These are phyloP conservation scores for Gallinago jamesoni DNA, from an alignment of 2,113 vertebrate genomes.

Conservation along the genomic window DNA sequence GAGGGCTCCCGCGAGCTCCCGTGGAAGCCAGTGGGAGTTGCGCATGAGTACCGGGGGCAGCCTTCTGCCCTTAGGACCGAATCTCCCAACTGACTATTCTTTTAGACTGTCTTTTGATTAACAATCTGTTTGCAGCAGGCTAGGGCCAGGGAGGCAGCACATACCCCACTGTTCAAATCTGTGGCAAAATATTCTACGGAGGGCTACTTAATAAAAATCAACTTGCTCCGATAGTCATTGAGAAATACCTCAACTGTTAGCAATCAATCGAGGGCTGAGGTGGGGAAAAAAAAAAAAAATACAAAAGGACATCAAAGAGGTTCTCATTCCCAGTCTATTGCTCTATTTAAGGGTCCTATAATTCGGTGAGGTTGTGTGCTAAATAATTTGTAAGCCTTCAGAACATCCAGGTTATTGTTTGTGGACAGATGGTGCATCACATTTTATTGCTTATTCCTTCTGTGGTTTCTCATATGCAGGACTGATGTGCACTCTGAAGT, in stretches of 20 bases:
- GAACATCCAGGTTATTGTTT: constrained; percentile 90
- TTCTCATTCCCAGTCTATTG: constrained; percentile 58
- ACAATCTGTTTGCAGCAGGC: constrained; percentile 64
- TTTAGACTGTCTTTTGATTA: constrained; percentile 69
- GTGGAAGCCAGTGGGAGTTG: constrained; percentile 31
- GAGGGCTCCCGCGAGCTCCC: neutral
- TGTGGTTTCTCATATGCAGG: constrained; percentile 84
- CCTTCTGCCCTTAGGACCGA: constrained; percentile 59
- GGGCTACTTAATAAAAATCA: constrained; percentile 70
- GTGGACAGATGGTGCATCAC: constrained; percentile 91
- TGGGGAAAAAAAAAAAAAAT: neutral
- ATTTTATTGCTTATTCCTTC: constrained; percentile 94
- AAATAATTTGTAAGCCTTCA: constrained; percentile 88
- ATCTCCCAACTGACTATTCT: constrained; percentile 61
- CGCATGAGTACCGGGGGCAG: neutral
- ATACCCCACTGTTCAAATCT: constrained; percentile 40
- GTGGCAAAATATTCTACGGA: constrained; percentile 46
- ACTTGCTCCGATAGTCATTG: constrained; percentile 59
- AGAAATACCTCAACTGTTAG: constrained; percentile 75
- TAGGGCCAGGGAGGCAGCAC: constrained; percentile 19
- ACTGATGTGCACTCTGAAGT: constrained; percentile 78
- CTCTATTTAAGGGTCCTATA: constrained; percentile 73
- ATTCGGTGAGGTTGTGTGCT: constrained; percentile 83
- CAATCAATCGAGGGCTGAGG: constrained; percentile 65
- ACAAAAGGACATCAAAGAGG: constrained; percentile 71